Percentiles rank a stretch among this genome's conserved stretches.
Conservation (phyloP, 2,113 vertebrate species). For the Aix galericulata region DNA sequence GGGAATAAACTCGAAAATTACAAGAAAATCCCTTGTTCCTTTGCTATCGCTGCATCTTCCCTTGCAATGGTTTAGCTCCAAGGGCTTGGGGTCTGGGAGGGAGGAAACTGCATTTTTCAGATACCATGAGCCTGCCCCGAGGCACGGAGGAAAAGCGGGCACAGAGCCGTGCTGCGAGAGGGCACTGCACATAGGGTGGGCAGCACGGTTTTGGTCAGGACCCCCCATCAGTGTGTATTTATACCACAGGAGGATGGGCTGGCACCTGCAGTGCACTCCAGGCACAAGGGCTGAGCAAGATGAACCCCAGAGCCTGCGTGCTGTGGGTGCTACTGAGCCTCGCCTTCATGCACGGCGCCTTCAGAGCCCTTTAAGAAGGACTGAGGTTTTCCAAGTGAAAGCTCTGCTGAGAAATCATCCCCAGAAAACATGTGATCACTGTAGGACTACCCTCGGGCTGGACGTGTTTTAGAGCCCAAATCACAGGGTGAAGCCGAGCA, state of each 20-base stretch:
- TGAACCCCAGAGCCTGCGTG: slow-evolving; percentile 42
- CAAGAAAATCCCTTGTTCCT: slow-evolving; percentile 47
- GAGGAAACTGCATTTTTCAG: background rate
- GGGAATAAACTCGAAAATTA: slow-evolving; percentile 40
- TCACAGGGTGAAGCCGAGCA: background rate
- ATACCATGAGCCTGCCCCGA: background rate
- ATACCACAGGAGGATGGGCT: background rate
- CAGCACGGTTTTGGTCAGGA: background rate
- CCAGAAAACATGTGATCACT: slow-evolving; percentile 6
- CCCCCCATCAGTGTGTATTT: background rate
- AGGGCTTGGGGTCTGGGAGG: background rate
- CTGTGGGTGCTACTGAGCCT: background rate
- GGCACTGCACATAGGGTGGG: background rate
- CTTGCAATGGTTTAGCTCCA: background rate
- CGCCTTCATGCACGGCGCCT: background rate
- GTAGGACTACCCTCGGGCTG: background rate
- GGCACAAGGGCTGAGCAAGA: background rate
- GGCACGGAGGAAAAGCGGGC: background rate
- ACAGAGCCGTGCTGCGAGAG: background rate
- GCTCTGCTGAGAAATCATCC: slow-evolving; percentile 15
- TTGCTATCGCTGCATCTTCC: slow-evolving; percentile 15
- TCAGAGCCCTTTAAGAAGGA: slow-evolving; percentile 33
- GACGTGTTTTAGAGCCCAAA: background rate
- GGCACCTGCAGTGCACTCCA: background rate
- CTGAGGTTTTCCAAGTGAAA: slow-evolving; percentile 46